Conservation (phyloP, 2,888 invertebrate genomes). For the Leptinotarsa peninsularis region DNA sequence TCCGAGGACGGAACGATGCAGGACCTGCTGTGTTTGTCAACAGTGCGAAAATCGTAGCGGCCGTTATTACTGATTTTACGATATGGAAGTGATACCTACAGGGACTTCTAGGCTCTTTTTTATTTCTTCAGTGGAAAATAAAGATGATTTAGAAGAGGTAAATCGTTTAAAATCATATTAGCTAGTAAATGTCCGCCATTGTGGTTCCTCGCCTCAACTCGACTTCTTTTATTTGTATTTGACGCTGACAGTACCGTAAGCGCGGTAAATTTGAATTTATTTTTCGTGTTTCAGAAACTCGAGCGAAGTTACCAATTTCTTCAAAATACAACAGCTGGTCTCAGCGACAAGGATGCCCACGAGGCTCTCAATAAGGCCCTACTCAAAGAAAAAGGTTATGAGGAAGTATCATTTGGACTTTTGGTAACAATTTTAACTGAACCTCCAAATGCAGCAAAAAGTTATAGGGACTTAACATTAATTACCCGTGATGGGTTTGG, state of each 20-base stretch:
- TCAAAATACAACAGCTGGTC: constrained; percentile 81
- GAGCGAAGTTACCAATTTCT: constrained; percentile 86
- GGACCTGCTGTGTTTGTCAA: constrained; percentile 70
- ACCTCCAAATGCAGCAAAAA: constrained; percentile 83
- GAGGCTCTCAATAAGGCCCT: constrained; percentile 91
- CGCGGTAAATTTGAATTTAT: constrained; percentile 58
- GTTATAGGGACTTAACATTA: constrained; percentile 91
- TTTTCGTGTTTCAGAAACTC: constrained; percentile 80
- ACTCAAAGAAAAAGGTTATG: constrained; percentile 89
- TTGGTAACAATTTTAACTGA: constrained; percentile 90
- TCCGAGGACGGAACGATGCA: constrained; percentile 72
- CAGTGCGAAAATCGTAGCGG: constrained; percentile 72
- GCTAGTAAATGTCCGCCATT: constrained; percentile 69
- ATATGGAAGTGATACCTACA: constrained; percentile 59
- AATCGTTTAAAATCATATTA: constrained; percentile 67
- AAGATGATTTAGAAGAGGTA: constrained; percentile 93
- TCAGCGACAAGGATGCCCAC: constrained; percentile 94
- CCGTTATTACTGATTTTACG: constrained; percentile 56
- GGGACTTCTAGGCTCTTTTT: constrained; percentile 81
- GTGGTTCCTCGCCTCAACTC: constrained; percentile 65
- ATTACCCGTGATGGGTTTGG: constrained; percentile 90
- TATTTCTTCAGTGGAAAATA: constrained; percentile 86
- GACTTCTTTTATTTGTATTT: constrained; percentile 62
- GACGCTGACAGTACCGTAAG: constrained; percentile 59
- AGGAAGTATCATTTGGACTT: constrained; percentile 92